Percentiles rank a stretch among this genome's conserved stretches.
Conservation (phyloP, 2,797 vertebrate species). For the Molossus molossus region DNA sequence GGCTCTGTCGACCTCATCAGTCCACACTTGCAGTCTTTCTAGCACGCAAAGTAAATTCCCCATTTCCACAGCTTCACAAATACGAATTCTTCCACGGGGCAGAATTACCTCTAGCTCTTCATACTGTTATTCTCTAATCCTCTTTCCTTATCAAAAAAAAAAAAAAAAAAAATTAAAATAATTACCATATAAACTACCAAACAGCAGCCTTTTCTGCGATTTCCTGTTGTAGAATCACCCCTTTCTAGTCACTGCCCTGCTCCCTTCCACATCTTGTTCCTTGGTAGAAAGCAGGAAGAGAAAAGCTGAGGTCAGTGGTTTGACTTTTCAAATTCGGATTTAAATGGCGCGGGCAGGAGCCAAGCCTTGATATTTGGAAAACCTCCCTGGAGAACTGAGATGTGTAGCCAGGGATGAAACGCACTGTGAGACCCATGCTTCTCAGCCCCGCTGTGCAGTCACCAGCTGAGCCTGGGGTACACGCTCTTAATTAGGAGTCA, state of each 20-base stretch:
- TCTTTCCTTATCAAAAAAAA: background rate
- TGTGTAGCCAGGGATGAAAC: background rate
- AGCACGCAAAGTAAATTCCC: background rate
- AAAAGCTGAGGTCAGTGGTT: background rate
- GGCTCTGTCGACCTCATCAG: background rate
- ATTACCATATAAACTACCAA: background rate
- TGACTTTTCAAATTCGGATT: background rate
- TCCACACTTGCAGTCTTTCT: background rate
- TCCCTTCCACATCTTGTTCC: background rate
- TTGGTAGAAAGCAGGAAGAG: background rate
- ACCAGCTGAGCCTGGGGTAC: background rate
- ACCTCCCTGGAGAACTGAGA: background rate
- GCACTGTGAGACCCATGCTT: background rate
- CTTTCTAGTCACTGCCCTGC: too few species aligned
- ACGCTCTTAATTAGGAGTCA: conserved; percentile 40
- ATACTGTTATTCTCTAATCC: background rate
- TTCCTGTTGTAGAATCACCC: background rate
- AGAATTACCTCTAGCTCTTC: background rate
- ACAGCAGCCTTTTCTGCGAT: background rate
- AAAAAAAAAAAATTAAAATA: conserved; percentile 20
- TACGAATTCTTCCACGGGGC: background rate
- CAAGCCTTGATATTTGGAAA: background rate
- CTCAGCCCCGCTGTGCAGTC: background rate
- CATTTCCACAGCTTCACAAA: background rate
- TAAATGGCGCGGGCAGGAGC: background rate